Conservation (phyloP, 2,797 vertebrate genomes). For the Morus bassanus region DNA sequence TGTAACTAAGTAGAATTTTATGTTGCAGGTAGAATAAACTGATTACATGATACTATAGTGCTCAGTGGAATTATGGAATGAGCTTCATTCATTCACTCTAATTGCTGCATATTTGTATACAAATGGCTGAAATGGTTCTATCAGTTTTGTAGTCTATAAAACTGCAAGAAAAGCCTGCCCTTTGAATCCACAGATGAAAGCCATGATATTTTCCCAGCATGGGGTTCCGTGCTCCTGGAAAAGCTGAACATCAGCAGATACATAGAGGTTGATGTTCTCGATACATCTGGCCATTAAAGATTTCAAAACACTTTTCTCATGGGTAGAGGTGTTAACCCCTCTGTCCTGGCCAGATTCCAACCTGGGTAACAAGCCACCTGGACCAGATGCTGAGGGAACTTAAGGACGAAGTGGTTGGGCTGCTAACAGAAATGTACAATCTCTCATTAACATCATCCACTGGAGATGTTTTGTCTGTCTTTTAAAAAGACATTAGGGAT, state of each 20-base stretch:
- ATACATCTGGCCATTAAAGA: slow-evolving; percentile 32
- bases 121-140: slow-evolving; percentile 32
- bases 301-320: slow-evolving; percentile 23
- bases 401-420: background rate
- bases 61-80: slow-evolving; percentile 57
- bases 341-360: slow-evolving; percentile 28
- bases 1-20: slow-evolving; percentile 70
- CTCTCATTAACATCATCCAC: slow-evolving; percentile 12
- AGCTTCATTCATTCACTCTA: slow-evolving; percentile 57
- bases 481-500: slow-evolving; percentile 45
- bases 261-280: slow-evolving; percentile 11
- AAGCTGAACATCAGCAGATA: background rate
- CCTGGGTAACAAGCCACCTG: slow-evolving; percentile 40
- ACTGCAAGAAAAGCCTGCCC: background rate
- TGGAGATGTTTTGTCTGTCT: slow-evolving; percentile 20
- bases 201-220: slow-evolving; percentile 41
- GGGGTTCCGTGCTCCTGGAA: background rate
- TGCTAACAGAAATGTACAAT: slow-evolving; percentile 17
- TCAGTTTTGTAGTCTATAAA: slow-evolving; percentile 42
- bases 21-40: slow-evolving; percentile 66
- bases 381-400: slow-evolving; percentile 32
- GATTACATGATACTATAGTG: slow-evolving; percentile 46
- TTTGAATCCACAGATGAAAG: slow-evolving; percentile 30
- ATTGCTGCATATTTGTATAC: slow-evolving; percentile 59
- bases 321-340: slow-evolving; percentile 47